phyloP scores from a whole-genome alignment of 2,797 vertebrate species.

The Ptychadena robeensis region DNA sequence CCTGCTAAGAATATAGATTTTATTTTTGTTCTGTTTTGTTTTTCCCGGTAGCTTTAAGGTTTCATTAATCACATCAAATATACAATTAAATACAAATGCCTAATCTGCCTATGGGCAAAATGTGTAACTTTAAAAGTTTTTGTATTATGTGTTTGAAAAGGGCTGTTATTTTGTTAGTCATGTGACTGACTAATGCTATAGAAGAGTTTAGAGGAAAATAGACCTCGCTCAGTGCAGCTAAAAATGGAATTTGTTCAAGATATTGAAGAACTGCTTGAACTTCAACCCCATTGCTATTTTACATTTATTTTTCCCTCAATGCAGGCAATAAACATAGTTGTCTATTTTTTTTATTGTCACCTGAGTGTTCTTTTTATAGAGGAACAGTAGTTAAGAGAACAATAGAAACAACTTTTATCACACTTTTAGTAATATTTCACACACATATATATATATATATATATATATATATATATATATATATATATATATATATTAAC shows the following conservation, averaged over 20 bases:
- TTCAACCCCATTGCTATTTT: too few species aligned
- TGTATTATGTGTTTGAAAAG: slow-evolving; percentile 41
- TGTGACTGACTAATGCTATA: not conserved
- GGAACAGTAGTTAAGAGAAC: too few species aligned
- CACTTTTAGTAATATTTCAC: too few species aligned
- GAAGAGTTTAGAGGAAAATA: too few species aligned
- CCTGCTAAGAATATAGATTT: slow-evolving; percentile 45
- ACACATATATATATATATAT: too few species aligned
- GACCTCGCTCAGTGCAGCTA: too few species aligned
- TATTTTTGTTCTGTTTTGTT: slow-evolving; percentile 35
- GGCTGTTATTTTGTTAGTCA: not conserved
- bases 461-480: too few species aligned
- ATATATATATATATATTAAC: too few species aligned
- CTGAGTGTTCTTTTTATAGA: not conserved
- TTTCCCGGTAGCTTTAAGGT: slow-evolving; percentile 28
- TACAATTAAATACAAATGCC: slow-evolving; percentile 40
- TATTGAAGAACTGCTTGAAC: too few species aligned
- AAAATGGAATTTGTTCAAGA: too few species aligned
- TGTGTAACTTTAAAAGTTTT: slow-evolving; percentile 41
- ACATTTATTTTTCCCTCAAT: too few species aligned
- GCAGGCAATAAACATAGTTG: not conserved
- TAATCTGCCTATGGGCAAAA: slow-evolving; percentile 49
- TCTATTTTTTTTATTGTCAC: not conserved
- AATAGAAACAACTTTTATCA: too few species aligned
- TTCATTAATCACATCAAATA: slow-evolving; percentile 51